Evolutionary conservation across 2,888 invertebrate genomes (phyloP), one percentile per base, ranked within the genome.

Genomic region (Polyommatus icarus): DNA sequence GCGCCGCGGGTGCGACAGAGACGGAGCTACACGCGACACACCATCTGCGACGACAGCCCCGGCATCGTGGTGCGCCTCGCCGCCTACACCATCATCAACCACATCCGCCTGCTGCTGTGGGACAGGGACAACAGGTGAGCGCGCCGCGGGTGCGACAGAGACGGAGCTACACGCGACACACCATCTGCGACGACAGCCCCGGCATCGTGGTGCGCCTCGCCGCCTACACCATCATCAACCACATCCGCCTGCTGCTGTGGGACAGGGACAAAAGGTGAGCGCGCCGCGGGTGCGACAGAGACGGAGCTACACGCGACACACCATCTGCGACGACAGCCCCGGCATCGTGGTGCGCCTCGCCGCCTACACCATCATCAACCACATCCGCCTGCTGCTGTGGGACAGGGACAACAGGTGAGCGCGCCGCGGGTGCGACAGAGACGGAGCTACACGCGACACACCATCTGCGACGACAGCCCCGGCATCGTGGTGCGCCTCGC

Each of bases 101-200:
- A 98, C 86, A 96, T 99, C 79, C 96, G 96, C 79, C 96, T 99
- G 95, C 94, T 99, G 83, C 95, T 99, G 15, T 99, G 99, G 99
- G 99, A 99, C 92, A 95, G 97, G 79, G 99, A 99, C 89, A 95
- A 96, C 87, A 96, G 98, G 95, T 89, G 59, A 32, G 40, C n/a
- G 71, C 71, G 96, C 97, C 79, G 97, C 99, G 78, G 96, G 59
- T 59, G 59, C 61, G 61, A 61, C 24, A 61, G 24, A 24, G 61
- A 61, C 3, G 24, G 24, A 12, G 20, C 3, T 46, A 10, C 46
- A 46, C 98, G 8, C 95, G 98, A 0, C 98, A 99, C 91, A 96
- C 97, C 80, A 98, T 99, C 87, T 96, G 95, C 83, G 97, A 97
- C 83, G 85, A 95, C 89, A 96, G 96, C 87, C 90, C 90, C 79